Conservation (phyloP, 2,888 invertebrate genomes). For the Meganola albula region DNA sequence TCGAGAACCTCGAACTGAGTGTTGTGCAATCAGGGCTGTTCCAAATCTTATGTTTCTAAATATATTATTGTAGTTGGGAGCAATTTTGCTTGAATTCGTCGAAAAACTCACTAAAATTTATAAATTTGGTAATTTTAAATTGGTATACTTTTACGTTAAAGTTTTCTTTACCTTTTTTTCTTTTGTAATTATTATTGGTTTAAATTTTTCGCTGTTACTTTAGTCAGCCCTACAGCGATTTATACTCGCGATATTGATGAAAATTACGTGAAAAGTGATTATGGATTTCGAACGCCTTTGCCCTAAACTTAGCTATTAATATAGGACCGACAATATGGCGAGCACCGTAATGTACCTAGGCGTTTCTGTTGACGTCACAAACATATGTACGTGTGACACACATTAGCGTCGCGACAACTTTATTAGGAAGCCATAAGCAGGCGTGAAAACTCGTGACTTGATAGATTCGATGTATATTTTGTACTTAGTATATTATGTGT, state of each 20-base stretch:
- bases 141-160: no score
- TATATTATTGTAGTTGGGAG: no score
- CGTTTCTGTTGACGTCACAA: conserved; percentile 17
- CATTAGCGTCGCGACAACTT: conserved; percentile 48
- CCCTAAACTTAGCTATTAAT: conserved; percentile 47
- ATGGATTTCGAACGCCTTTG: conserved; percentile 61
- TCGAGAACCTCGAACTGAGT: conserved; percentile 63
- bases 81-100: no score
- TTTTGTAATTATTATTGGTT: no score
- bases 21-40: conserved; percentile 56
- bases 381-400: no score
- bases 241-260: conserved; percentile 54
- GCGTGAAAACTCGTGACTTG: conserved; percentile 43
- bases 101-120: no score
- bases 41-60: neutral
- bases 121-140: no score
- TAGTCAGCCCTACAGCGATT: conserved; percentile 43
- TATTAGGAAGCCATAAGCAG: conserved; percentile 67
- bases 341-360: conserved; percentile 12
- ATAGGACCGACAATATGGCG: conserved; percentile 14
- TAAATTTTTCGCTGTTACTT: no score
- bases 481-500: no score
- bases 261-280: conserved; percentile 68
- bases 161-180: no score
- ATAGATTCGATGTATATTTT: conserved; percentile 38